Percentiles rank a stretch among this genome's conserved stretches.
These are phyloP conservation scores for Arvicola amphibius DNA, from an alignment of 2,797 vertebrate species.

Conservation along the genomic window DNA sequence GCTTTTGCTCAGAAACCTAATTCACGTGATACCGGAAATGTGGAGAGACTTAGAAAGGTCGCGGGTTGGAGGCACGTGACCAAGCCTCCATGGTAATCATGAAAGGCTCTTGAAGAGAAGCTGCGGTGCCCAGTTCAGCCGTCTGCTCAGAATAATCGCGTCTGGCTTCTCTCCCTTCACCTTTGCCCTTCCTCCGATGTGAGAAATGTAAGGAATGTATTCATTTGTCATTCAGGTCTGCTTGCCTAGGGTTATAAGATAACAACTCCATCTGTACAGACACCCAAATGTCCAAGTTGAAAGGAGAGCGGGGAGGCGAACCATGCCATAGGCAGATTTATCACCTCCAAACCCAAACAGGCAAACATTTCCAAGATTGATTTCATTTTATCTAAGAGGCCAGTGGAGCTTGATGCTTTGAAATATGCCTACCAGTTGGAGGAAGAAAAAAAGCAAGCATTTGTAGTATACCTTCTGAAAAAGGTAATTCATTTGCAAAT, in stretches of 20 bases:
- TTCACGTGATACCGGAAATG: constrained; percentile 43
- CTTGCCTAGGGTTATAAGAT: constrained; percentile 74
- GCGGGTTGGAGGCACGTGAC: not conserved
- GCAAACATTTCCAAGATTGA: not conserved
- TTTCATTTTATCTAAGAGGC: constrained; percentile 23
- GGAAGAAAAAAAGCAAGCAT: not conserved
- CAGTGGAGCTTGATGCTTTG: not conserved
- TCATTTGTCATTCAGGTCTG: constrained; percentile 59
- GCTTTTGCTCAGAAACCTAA: constrained; percentile 42
- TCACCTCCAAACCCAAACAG: constrained; percentile 4
- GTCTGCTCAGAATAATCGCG: constrained; percentile 52
- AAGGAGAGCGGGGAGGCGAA: constrained; percentile 62
- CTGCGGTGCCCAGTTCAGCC: constrained; percentile 21
- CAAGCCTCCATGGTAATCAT: constrained; percentile 12
- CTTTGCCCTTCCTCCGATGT: constrained; percentile 69
- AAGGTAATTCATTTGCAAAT: not conserved
- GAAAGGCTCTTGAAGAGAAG: constrained; percentile 55
- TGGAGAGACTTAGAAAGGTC: constrained; percentile 69
- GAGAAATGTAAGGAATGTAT: constrained; percentile 85
- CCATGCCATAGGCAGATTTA: constrained; percentile 24
- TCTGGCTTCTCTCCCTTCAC: constrained; percentile 67
- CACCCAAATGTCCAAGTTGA: constrained; percentile 37
- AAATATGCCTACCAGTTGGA: not conserved
- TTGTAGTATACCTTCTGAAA: not conserved
- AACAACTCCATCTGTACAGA: constrained; percentile 62